phyloP scores from a whole-genome alignment of 1,140 invertebrate genomes.

The Drosophila setifemur region DNA sequence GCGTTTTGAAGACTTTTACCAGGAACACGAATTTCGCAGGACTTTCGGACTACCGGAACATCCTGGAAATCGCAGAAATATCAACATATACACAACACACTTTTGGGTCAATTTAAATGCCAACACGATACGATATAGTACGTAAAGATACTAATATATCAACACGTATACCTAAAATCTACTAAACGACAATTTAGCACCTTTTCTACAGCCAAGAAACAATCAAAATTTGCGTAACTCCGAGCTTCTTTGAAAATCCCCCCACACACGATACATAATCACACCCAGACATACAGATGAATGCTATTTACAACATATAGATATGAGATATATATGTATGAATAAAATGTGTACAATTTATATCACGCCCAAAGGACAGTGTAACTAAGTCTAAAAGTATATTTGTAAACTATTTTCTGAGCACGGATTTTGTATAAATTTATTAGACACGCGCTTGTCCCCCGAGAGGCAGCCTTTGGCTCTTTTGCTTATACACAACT shows the following conservation, averaged over 20 bases:
- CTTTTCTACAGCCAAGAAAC: constrained; percentile 50
- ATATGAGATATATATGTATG: constrained; percentile 21
- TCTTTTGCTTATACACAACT: constrained; percentile 63
- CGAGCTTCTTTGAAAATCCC: constrained; percentile 62
- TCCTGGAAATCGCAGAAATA: not conserved
- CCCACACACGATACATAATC: constrained; percentile 9
- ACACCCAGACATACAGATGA: constrained; percentile 15
- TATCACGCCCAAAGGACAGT: constrained; percentile 76
- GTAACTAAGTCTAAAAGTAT: constrained; percentile 76
- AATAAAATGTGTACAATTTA: constrained; percentile 41
- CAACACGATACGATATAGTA: constrained; percentile 32
- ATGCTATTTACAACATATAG: constrained; percentile 43
- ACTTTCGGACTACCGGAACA: constrained; percentile 19
- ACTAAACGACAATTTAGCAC: constrained; percentile 23
- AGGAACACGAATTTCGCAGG: constrained; percentile 3
- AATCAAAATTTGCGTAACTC: constrained; percentile 74
- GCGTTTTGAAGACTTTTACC: constrained; percentile 68
- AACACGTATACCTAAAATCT: constrained; percentile 18
- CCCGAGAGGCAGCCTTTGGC: constrained; percentile 62
- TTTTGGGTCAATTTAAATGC: constrained; percentile 73
- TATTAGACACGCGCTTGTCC: constrained; percentile 62
- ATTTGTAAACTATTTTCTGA: constrained; percentile 80
- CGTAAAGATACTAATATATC: not conserved
- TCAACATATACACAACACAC: constrained; percentile 18
- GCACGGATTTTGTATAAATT: constrained; percentile 78